Conservation (phyloP, 2,113 vertebrate genomes). For the Pitta sordida region DNA sequence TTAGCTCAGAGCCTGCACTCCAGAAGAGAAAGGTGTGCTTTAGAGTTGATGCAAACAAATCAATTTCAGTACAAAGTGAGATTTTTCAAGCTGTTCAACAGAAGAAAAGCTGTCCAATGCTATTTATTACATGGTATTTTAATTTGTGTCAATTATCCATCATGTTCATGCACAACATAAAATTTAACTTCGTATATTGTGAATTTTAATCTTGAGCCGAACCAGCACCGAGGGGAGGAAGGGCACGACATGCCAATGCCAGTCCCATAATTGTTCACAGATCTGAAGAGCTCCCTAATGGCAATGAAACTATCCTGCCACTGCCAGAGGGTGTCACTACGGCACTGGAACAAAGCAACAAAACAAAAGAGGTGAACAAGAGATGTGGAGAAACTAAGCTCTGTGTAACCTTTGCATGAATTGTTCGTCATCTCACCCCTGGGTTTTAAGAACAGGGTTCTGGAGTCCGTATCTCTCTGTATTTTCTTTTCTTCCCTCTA, state of each 20-base stretch:
- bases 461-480: not conserved
- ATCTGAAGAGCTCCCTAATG: not conserved
- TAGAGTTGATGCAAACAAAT: not conserved
- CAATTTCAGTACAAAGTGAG: not conserved
- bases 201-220: not conserved
- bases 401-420: not conserved
- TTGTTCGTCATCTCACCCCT: not conserved
- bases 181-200: not conserved
- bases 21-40: not conserved
- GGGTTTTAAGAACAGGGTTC: not conserved
- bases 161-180: not conserved
- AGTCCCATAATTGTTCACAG: not conserved
- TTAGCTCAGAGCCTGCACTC: not conserved
- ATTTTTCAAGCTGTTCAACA: not conserved
- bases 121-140: not conserved
- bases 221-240: not conserved
- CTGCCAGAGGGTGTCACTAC: constrained; percentile 54
- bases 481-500: not conserved
- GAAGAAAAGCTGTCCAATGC: not conserved
- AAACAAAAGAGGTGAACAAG: not conserved
- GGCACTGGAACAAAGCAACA: not conserved
- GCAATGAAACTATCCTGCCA: not conserved
- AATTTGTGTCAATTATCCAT: not conserved
- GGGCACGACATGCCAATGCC: not conserved
- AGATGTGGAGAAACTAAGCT: not conserved